Percentiles rank a stretch among this genome's conserved stretches.
phyloP scores from a whole-genome alignment of 2,797 vertebrate species.

The Aotus griseimembra region DNA sequence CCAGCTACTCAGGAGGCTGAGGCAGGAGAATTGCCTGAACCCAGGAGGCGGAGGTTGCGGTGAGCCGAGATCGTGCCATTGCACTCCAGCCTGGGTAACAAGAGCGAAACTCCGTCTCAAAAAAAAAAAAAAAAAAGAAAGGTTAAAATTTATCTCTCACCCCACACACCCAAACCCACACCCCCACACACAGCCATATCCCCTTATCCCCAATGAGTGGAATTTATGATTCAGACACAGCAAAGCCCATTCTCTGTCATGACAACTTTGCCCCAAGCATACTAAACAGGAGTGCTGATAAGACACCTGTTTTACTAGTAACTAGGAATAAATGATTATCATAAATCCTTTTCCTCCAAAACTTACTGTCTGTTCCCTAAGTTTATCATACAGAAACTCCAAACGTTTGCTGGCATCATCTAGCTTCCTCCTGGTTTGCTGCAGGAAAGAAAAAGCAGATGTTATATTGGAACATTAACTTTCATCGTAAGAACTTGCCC shows the following conservation, averaged over 20 bases:
- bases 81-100: too few relatives aligned
- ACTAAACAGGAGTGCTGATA: not conserved
- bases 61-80: too few relatives aligned
- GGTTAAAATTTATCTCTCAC: not conserved
- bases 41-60: too few relatives aligned
- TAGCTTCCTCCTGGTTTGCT: conserved; percentile 99
- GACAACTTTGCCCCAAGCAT: not conserved
- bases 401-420: conserved; percentile 97
- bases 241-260: not conserved
- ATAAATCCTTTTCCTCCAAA: not conserved
- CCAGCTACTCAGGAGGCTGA: too few relatives aligned
- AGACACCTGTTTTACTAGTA: not conserved
- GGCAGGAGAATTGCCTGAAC: too few relatives aligned
- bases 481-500: not conserved
- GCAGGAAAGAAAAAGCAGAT: conserved; percentile 67
- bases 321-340: not conserved
- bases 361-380: conserved; percentile 97
- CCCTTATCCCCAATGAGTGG: not conserved
- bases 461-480: not conserved
- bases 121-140: not conserved
- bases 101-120: too few relatives aligned
- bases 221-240: not conserved
- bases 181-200: not conserved
- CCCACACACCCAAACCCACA: not conserved
- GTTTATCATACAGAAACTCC: conserved; percentile 97